Base-by-base conservation (phyloP, 2,113 vertebrate species). In the Cephalopterus ornatus region DNA sequence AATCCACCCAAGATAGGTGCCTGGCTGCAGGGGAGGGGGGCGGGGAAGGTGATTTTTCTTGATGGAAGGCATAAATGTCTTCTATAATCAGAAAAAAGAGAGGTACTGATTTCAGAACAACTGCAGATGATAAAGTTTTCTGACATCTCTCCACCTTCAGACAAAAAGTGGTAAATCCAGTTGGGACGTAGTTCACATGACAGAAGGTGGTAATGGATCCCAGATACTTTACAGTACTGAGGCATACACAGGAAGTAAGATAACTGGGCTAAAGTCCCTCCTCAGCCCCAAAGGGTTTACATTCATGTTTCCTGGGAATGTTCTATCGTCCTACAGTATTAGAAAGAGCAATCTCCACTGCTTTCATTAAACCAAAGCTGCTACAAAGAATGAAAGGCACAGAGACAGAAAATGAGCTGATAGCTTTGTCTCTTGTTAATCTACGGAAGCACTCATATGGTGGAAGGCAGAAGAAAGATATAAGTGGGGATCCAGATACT, bases 381-480 rank as follows among this genome's bases (percentile, higher is more conserved):
- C 55, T 63, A 35, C 17, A 70, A 30, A 91, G 30, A 93, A 80
- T 4, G 26, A 74, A 94, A 93, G 50, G 17, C 73, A 68, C 1
- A 11, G 26, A 67, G 33, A 55, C 22, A 33, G 46, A 81, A 78
- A 85, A 72, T 0, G 0, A 81, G 20, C 11, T 39, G 46, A 37
- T 23, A 7, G 11, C 30, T 88, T 74, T 71, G 24, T 44, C 22
- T 80, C n/a, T 17, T 37, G 8, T 41, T 78, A n/a, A 72, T 28
- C 26, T 58, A 46, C 49, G 13, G 71, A 75, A 85, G 35, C 37
- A 65, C 14, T 88, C 32, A 7, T 28, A 56, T 1, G 30, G n/a
- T 1, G 0, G 26, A 24, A 85, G 19, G 17, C 2, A 63, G 39
- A 47, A 59, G 47, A 77, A 77, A 70, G 27, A 28, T 8, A 0